Base-by-base conservation (phyloP, 2,888 invertebrate genomes). In the Synergus gifuensis region DNA sequence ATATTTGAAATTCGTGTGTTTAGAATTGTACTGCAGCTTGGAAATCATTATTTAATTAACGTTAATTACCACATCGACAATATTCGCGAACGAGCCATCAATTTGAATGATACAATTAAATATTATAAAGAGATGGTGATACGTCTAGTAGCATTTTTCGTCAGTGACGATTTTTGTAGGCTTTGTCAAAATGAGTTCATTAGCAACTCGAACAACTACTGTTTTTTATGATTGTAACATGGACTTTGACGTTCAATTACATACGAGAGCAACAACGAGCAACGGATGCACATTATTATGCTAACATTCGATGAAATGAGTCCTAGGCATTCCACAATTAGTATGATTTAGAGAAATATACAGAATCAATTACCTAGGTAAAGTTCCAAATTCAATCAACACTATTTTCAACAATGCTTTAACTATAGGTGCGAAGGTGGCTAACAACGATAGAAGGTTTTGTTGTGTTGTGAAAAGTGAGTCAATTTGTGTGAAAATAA, bases 261-360 rank as follows among this genome's bases (percentile, higher is more conserved):
- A 77, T 78, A 46, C 76, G 82, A 82, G 78, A 81, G 84, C 60
- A 85, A 85, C 84, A 87, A 88, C 84, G 87, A 88, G 86, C 87
- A 87, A 85, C 82, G 85, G 89, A 90, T 90, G 90, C 90, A 89
- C 85, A 87, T 87, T 82, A 83, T 78, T 82, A 83, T 78, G 79
- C 88, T 89, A 90, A 87, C 85, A 89, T 87, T 89, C 87, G 88
- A 82, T 82, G 83, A 85, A 81, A 81, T 82, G 83, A 85, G 85
- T 85, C 87, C 90, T 90, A 90, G 85, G 89, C 90, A 91, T 90
- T 90, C 90, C 89, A 89, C 87, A 87, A 85, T 79, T 84, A 86
- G 81, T 83, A 78, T 79, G 63, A 79, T 80, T 40, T 69, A 81
- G 78, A 81, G 69, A 66, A 76, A 58, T 76, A 76, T 80, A 77